These are phyloP conservation scores for Kryptopterus vitreolus DNA, from an alignment of 2,797 vertebrate species.

Conservation along the genomic window DNA sequence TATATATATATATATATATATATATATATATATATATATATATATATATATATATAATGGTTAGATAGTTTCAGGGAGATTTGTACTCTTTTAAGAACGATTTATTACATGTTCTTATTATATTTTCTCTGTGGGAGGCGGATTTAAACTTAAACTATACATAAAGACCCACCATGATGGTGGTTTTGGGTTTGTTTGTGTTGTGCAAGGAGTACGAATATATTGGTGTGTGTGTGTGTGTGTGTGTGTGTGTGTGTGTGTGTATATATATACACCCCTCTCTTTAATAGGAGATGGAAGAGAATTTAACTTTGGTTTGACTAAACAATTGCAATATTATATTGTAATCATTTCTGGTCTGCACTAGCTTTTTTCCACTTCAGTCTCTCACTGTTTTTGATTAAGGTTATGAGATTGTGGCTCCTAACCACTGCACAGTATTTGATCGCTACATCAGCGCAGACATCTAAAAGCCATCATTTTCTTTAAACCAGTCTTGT, in stretches of 20 bases:
- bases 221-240: no score
- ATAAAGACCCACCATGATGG: neutral
- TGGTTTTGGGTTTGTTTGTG: neutral
- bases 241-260: no score
- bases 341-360: neutral
- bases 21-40: no score
- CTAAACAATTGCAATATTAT: neutral
- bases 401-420: neutral
- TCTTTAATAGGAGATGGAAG: neutral
- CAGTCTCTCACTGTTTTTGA: neutral
- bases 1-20: no score
- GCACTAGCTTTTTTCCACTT: neutral
- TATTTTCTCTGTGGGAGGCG: neutral
- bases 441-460: neutral
- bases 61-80: neutral
- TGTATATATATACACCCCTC: no score
- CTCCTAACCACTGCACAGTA: neutral
- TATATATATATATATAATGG: no score
- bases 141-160: neutral
- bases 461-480: neutral
- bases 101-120: no score
- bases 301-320: neutral
- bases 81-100: neutral
- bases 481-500: neutral
- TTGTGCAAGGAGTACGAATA: neutral